Percentiles rank a stretch among this genome's conserved stretches.
phyloP scores from a whole-genome alignment of 1,140 invertebrate species.

The Adelges cooleyi region DNA sequence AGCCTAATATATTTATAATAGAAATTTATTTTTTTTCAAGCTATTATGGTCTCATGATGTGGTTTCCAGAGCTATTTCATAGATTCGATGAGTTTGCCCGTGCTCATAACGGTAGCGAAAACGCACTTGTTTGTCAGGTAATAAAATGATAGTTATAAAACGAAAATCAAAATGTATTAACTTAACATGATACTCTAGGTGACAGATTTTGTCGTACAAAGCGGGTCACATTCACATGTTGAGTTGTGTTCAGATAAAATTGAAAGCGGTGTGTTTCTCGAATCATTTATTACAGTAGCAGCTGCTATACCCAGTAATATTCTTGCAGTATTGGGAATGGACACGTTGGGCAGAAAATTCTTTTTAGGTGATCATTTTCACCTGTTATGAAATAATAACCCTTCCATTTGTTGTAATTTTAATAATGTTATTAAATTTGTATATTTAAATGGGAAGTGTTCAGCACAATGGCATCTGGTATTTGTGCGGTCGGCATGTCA shows the following conservation, averaged over 20 bases:
- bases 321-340: constrained; percentile 61
- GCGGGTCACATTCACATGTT: constrained; percentile 46
- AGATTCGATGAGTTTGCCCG: constrained; percentile 58
- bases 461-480: constrained; percentile 71
- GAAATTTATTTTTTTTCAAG: constrained; percentile 39
- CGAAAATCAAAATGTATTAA: too few relatives aligned
- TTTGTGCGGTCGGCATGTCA: constrained; percentile 72
- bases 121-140: constrained; percentile 56
- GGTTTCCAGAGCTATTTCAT: constrained; percentile 69
- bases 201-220: constrained; percentile 57
- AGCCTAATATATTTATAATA: too few relatives aligned
- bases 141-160: too few relatives aligned
- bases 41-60: constrained; percentile 71
- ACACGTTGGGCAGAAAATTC: constrained; percentile 74
- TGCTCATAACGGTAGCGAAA: constrained; percentile 45
- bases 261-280: constrained; percentile 63
- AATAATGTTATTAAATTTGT: neutral
- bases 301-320: constrained; percentile 74
- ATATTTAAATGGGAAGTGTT: constrained; percentile 59
- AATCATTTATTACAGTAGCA: constrained; percentile 72
- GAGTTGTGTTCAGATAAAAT: constrained; percentile 49
- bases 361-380: constrained; percentile 55
- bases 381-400: too few relatives aligned
- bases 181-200: constrained; percentile 39
- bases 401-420: too few relatives aligned